phyloP scores from a whole-genome alignment of 2,888 invertebrate species.

The Pristionchus japonicus region DNA sequence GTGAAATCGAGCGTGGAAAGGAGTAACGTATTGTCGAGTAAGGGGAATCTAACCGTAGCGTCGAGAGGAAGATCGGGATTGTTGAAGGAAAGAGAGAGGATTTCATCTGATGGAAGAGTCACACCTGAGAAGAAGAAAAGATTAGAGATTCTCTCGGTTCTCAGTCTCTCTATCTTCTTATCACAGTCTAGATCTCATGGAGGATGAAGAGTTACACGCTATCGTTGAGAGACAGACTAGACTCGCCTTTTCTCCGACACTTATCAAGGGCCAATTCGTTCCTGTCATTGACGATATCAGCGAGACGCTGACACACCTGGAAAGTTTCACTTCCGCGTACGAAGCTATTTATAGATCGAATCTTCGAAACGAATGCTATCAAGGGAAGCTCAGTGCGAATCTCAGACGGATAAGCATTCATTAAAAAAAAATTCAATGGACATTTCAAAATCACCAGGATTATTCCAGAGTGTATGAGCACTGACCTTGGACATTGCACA shows the following conservation, averaged over 20 bases:
- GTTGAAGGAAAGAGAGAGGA: neutral
- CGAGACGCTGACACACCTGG: slow-evolving; percentile 3
- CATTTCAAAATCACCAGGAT: neutral
- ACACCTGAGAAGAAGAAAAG: neutral
- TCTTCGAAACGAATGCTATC: too few species aligned
- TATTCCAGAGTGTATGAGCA: neutral
- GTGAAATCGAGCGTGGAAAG: neutral
- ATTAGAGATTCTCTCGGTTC: too few species aligned
- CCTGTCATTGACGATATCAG: slow-evolving; percentile 24
- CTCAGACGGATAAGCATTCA: too few species aligned
- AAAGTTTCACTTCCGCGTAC: neutral
- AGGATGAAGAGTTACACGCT: too few species aligned
- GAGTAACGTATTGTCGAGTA: neutral
- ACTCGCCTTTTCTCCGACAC: neutral
- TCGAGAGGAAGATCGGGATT: slow-evolving; percentile 3
- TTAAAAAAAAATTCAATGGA: too few species aligned
- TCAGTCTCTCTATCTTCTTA: too few species aligned
- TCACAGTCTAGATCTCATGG: too few species aligned
- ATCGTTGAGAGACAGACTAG: too few species aligned
- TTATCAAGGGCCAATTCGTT: neutral
- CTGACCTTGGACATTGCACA: slow-evolving; percentile 7
- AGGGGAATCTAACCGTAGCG: neutral
- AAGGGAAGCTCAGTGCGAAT: too few species aligned
- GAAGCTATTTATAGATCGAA: neutral
- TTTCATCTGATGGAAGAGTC: slow-evolving; percentile 1